Conservation (phyloP, 2,888 invertebrate genomes). For the Leptopilina myrica region DNA sequence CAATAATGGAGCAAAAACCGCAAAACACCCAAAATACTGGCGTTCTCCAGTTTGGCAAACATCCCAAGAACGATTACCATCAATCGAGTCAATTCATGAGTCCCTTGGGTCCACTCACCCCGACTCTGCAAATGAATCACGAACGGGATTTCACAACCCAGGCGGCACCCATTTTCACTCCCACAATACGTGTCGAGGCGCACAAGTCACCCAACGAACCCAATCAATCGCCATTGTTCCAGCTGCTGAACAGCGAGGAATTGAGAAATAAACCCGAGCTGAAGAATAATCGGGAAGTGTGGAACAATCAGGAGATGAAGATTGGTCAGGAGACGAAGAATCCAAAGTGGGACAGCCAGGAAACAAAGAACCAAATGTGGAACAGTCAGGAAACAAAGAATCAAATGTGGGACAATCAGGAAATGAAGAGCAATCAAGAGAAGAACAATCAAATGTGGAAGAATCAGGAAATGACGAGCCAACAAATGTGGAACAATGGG, state of each 20-base stretch:
- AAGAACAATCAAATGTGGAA: too few species aligned
- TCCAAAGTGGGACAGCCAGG: too few species aligned
- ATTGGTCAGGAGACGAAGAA: too few species aligned
- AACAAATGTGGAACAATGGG: too few species aligned
- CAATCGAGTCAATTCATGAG: slow-evolving; percentile 50
- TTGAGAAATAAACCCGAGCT: too few species aligned
- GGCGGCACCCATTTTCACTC: not conserved
- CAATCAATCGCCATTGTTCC: slow-evolving; percentile 62
- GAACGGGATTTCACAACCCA: slow-evolving; percentile 38
- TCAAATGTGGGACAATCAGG: too few species aligned
- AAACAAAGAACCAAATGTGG: too few species aligned
- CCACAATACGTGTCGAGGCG: not conserved
- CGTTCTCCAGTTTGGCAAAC: slow-evolving; percentile 19
- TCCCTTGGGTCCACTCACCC: slow-evolving; percentile 41
- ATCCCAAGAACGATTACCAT: slow-evolving; percentile 1
- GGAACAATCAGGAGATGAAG: too few species aligned
- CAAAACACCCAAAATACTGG: slow-evolving; percentile 47
- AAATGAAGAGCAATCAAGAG: too few species aligned
- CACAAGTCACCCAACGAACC: not conserved
- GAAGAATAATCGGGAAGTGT: too few species aligned
- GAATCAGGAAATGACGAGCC: too few species aligned
- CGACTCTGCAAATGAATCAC: slow-evolving; percentile 38
- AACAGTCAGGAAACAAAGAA: too few species aligned
- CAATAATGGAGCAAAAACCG: slow-evolving; percentile 52
- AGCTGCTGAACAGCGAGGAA: slow-evolving; percentile 57